A percentile compares a stretch with the other conserved stretches of the same genome.
Evolutionary conservation across 2,888 invertebrate species (phyloP).

Genomic region (Agonopterix subpropinquella): DNA sequence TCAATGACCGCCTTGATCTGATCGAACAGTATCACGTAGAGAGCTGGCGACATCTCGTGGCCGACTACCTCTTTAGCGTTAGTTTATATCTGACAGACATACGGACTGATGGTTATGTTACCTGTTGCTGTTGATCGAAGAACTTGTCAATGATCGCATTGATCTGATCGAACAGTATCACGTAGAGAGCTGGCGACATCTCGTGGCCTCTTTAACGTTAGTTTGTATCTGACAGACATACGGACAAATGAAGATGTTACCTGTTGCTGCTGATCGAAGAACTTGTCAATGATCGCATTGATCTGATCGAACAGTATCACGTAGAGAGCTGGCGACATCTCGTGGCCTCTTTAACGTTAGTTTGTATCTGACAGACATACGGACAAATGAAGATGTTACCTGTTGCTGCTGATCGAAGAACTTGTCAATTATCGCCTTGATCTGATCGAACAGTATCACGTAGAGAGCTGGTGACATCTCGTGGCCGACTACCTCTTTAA

Average conservation of each 20-base stretch:
- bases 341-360: conserved; percentile 98
- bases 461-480: conserved; percentile 97
- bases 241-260: no score
- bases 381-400: conserved; percentile 46
- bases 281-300: conserved; percentile 95
- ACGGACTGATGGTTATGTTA: conserved; percentile 23
- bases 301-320: conserved; percentile 98
- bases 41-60: conserved; percentile 95
- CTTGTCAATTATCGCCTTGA: conserved; percentile 95
- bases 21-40: conserved; percentile 97
- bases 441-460: conserved; percentile 97
- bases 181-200: conserved; percentile 96
- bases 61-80: conserved; percentile 99
- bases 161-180: conserved; percentile 97
- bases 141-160: conserved; percentile 97
- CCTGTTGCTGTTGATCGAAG: conserved; percentile 95
- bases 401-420: conserved; percentile 96
- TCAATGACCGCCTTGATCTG: conserved; percentile 97
- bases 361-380: conserved; percentile 92
- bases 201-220: conserved; percentile 96
- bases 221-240: conserved; percentile 90
- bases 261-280: conserved; percentile 87
- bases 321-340: conserved; percentile 96
- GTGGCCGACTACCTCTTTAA: conserved; percentile 86
- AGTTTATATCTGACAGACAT: conserved; percentile 93